phyloP scores from a whole-genome alignment of 1,140 invertebrate genomes.

The Drosophila busckii region DNA sequence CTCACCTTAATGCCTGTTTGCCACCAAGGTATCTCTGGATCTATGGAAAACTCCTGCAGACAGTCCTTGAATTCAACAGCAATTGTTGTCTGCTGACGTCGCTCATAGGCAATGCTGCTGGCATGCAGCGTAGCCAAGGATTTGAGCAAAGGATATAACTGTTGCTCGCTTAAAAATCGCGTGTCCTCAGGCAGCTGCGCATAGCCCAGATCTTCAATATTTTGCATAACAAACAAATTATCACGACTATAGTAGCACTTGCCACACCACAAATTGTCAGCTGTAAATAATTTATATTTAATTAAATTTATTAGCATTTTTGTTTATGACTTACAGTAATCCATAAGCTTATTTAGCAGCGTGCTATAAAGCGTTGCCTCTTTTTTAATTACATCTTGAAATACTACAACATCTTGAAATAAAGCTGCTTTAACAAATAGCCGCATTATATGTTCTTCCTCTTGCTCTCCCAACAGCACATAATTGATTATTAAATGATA shows the following conservation, averaged over 20 bases:
- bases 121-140: conserved; percentile 78
- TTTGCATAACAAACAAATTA: conserved; percentile 79
- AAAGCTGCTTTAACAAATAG: conserved; percentile 65
- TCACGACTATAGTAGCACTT: conserved; percentile 71
- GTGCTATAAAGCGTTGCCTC: conserved; percentile 47
- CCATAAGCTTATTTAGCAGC: conserved; percentile 54
- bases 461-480: conserved; percentile 18
- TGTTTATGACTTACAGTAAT: conserved; percentile 44
- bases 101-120: conserved; percentile 63
- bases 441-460: conserved; percentile 16
- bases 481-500: conserved; percentile 57
- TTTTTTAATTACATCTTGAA: conserved; percentile 56
- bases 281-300: conserved; percentile 6
- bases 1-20: conserved; percentile 55
- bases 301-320: neutral
- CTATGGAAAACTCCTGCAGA: conserved; percentile 48
- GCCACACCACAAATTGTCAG: conserved; percentile 68
- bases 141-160: conserved; percentile 57
- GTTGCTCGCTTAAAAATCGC: conserved; percentile 47
- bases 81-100: conserved; percentile 49
- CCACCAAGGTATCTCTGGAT: conserved; percentile 53
- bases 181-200: conserved; percentile 29
- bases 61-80: conserved; percentile 69
- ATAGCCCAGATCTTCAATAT: conserved; percentile 71
- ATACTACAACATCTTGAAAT: conserved; percentile 53